Evolutionary conservation across 2,113 vertebrate species (phyloP), one percentile per base, ranked within the genome.

Genomic region (Capra hircus): DNA sequence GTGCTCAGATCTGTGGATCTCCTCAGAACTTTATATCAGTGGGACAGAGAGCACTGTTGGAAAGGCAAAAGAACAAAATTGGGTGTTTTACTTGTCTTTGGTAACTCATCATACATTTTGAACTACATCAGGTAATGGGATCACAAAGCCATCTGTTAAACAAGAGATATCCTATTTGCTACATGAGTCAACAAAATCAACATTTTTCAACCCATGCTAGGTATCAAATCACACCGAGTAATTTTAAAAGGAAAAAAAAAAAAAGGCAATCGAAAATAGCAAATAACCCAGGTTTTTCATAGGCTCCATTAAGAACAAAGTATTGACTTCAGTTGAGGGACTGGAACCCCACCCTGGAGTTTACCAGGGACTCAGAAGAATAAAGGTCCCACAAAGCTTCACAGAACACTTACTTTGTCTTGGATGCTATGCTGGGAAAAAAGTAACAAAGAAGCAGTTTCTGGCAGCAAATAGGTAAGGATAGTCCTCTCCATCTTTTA

Each of bases 51-150:
- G 15, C 28, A 78, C 98, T 98, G 95, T 94, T 97, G 96, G 96
- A 97, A 96, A 98, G 86, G 74, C 90, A 97, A 52, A 96, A 94
- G 90, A 89, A 90, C 9, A 84, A 90, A 96, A 94, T 90, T n/a
- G 91, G 52, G 28, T 28, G 33, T 93, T 60, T 67, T 80, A 11
- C 43, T 88, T 28, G 60, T 45, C 50, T 89, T 74, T 40, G 43
- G 53, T 62, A 82, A 88, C 5, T 91, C 57, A 80, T 62, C 55
- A 28, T 7, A 80, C 40, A 48, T 64, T 52, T 94, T 88, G 55
- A 82, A 55, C 28, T 25, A 33, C 12, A 17, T 48, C n/a, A 67
- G n/a, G 36, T 85, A 86, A 33, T n/a, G 25, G 16, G 27, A 74
- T 95, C 45, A 94, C 36, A 83, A 88, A 55, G n/a, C 33, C 45